phyloP scores from a whole-genome alignment of 2,797 vertebrate genomes.

The Pangasius mekongensis region DNA sequence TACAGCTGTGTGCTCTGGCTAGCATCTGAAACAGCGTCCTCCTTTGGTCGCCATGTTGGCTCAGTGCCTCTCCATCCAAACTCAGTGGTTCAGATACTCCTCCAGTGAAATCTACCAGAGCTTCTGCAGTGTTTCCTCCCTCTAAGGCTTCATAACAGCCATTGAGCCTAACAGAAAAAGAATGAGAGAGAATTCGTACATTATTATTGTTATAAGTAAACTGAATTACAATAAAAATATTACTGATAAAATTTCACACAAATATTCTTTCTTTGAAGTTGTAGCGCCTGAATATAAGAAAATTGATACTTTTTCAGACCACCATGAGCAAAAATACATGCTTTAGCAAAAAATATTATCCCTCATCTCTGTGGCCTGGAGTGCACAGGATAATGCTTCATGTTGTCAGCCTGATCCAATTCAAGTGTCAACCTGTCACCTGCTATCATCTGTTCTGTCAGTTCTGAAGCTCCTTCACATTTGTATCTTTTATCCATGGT shows the following conservation, averaged over 20 bases:
- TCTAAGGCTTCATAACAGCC: constrained; percentile 85
- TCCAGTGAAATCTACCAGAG: constrained; percentile 84
- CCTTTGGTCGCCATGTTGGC: constrained; percentile 66
- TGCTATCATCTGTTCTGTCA: not conserved
- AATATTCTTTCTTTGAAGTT: not conserved
- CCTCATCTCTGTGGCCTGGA: not conserved
- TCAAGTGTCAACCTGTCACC: not conserved
- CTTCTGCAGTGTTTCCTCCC: constrained; percentile 84
- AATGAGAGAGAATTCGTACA: not conserved
- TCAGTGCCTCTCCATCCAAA: constrained; percentile 55
- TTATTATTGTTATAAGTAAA: not conserved
- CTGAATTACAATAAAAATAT: not conserved
- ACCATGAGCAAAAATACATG: not conserved
- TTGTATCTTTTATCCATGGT: not conserved
- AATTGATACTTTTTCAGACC: not conserved
- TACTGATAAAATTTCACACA: not conserved
- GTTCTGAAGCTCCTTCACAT: not conserved
- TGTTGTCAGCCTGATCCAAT: constrained; percentile 12
- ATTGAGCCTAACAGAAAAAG: constrained; percentile 72
- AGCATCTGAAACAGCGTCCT: constrained; percentile 76
- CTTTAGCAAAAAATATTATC: not conserved
- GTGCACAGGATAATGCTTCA: not conserved
- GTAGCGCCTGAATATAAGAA: not conserved
- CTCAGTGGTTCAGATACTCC: constrained; percentile 80
- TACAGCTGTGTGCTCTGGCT: constrained; percentile 70